These are phyloP conservation scores for Taenaris catops DNA, from an alignment of 2,888 invertebrate genomes.

Conservation along the genomic window DNA sequence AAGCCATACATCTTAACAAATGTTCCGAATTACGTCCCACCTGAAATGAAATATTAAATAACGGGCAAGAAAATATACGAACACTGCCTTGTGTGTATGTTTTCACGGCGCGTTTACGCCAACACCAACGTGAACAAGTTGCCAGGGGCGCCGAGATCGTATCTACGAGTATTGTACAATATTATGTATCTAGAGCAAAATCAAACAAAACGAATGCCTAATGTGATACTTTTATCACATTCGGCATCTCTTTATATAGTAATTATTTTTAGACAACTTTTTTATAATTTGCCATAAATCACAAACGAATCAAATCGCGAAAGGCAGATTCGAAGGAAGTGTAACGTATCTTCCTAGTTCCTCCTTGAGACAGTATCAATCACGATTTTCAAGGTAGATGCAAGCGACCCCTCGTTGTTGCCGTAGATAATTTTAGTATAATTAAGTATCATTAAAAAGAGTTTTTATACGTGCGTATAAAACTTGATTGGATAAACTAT, in stretches of 20 bases:
- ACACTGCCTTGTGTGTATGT: constrained; percentile 6
- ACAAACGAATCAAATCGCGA: too few species aligned
- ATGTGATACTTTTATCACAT: too few species aligned
- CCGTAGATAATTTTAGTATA: too few species aligned
- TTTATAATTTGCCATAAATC: too few species aligned
- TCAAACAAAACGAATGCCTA: constrained; percentile 7
- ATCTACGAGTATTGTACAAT: constrained; percentile 3
- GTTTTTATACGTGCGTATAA: too few species aligned
- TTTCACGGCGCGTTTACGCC: constrained; percentile 7
- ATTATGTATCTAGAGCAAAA: constrained; percentile 9
- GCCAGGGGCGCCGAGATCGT: constrained; percentile 7
- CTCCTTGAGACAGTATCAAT: too few species aligned
- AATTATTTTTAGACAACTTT: neutral
- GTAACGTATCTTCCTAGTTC: too few species aligned
- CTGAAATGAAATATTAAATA: constrained; percentile 9
- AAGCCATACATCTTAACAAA: constrained; percentile 11
- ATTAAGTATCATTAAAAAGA: too few species aligned
- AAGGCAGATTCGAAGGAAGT: too few species aligned
- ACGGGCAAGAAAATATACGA: constrained; percentile 13
- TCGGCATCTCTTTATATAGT: too few species aligned
- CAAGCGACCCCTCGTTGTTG: too few species aligned
- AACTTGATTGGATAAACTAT: constrained; percentile 8
- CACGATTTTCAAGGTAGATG: too few species aligned
- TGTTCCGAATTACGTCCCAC: constrained; percentile 7
- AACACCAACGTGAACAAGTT: constrained; percentile 3